Percentiles rank a stretch among this genome's conserved stretches.
Evolutionary conservation across 2,113 vertebrate genomes (phyloP).

Genomic region (Trichomycterus rosablanca): DNA sequence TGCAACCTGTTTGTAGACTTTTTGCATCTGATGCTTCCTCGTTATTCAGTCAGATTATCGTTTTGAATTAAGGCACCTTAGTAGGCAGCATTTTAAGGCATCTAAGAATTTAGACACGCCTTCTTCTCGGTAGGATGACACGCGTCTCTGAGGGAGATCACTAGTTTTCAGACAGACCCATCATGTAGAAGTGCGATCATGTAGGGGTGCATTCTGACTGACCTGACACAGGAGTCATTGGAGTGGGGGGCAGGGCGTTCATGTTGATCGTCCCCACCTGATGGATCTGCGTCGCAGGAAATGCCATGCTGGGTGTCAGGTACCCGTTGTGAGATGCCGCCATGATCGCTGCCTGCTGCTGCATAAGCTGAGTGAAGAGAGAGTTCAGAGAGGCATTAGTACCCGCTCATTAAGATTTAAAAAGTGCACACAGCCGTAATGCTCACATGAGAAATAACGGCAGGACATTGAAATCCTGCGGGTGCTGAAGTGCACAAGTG

Average conservation of each 20-base stretch:
- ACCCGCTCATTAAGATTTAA: conserved; percentile 1
- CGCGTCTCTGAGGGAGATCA: too few relatives aligned
- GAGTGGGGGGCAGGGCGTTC: conserved; percentile 72
- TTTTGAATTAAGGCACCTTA: too few relatives aligned
- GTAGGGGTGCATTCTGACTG: too few relatives aligned
- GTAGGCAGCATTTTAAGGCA: too few relatives aligned
- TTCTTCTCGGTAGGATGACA: too few relatives aligned
- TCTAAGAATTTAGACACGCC: too few relatives aligned
- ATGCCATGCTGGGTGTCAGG: conserved; percentile 74
- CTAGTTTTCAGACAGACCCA: too few relatives aligned
- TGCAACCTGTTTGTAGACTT: too few relatives aligned
- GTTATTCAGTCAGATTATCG: too few relatives aligned
- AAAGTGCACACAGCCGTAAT: not conserved
- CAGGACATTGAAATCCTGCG: conserved; percentile 6
- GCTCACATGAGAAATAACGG: conserved; percentile 15
- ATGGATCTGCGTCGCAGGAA: conserved; percentile 80
- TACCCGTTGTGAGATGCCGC: conserved; percentile 79
- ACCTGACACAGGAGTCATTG: conserved; percentile 77
- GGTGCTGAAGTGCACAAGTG: not conserved
- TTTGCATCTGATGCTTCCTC: too few relatives aligned
- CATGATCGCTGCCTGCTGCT: conserved; percentile 82
- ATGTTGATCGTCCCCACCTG: conserved; percentile 81
- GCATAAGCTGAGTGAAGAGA: conserved; percentile 72
- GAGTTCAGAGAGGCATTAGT: not conserved
- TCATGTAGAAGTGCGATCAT: too few relatives aligned